Evolutionary conservation across 1,140 invertebrate genomes (phyloP).

Genomic region (Schlechtendalia chinensis): DNA sequence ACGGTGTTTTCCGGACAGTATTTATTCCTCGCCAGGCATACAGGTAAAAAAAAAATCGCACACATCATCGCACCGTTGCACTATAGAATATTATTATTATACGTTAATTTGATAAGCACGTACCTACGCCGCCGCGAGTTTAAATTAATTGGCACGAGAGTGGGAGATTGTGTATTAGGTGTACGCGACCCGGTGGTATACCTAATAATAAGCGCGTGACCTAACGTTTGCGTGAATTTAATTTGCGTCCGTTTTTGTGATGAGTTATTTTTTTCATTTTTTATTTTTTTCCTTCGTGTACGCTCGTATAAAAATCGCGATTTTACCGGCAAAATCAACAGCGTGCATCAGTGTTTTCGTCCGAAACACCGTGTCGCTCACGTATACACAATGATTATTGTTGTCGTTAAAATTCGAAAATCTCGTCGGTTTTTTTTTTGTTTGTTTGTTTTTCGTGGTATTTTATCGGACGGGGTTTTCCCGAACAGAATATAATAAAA

Average conservation of each 20-base stretch:
- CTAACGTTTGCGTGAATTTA: background rate
- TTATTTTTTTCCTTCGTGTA: background rate
- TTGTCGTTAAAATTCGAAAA: no score
- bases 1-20: slow-evolving; percentile 42
- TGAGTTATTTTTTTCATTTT: background rate
- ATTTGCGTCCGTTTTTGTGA: no score
- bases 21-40: slow-evolving; percentile 48
- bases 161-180: background rate
- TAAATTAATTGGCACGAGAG: background rate
- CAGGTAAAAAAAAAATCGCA: slow-evolving; percentile 18
- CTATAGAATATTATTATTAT: background rate
- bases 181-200: no score
- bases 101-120: slow-evolving; percentile 5
- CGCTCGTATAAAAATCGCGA: no score
- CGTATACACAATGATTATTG: no score
- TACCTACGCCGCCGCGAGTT: background rate
- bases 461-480: no score
- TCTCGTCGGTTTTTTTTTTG: no score
- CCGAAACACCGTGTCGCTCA: no score
- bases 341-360: no score
- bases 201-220: background rate
- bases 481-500: no score
- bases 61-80: background rate
- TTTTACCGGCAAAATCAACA: no score
- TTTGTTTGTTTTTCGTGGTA: no score